Evolutionary conservation across 2,113 vertebrate genomes (phyloP), one percentile per base, ranked within the genome.

Genomic region (Laticauda laticaudata): DNA sequence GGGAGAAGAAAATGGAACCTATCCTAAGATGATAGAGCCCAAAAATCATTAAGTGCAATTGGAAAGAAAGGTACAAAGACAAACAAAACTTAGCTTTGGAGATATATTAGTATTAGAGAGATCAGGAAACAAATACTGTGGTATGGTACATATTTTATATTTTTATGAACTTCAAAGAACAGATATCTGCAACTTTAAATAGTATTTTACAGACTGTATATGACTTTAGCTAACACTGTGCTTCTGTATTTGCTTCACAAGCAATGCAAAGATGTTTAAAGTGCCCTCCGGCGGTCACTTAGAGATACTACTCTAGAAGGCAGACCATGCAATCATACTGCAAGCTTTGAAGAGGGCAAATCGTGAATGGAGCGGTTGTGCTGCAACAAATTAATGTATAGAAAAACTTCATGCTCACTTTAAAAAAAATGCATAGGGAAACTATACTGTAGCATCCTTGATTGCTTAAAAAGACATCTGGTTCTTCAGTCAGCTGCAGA

Each of bases 211-310:
- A 95, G 96, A 93, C 96, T 95, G 56, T 29, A 94, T 91, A 90
- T 9, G 87, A 96, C 94, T 48, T 90, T 96, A 96, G 93, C 90
- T 96, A 97, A 97, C 97, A 97, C 97, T 98, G 98, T 98, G 98
- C 97, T 97, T 96, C 95, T 96, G 94, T 97, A 94, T 94, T 95
- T 96, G 96, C 97, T 96, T 95, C 59, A 88, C 6, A 69, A 96
- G 97, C 97, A 91, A 92, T 96, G 97, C 94, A 95, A 91, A 95
- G 97, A 94, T 96, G 95, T 97, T 95, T 94, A 94, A 97, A 98
- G 98, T 97, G 97, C 97, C 98, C 97, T 98, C 98, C 97, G 97
- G 97, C 97, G 98, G 98, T 96, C 95, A 93, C 94, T 94, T 95
- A 95, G 96, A 98, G 94, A 96, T 96, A 95, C 86, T 97, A 93